phyloP scores from a whole-genome alignment of 37 sponge, comb jelly and placozoan species.

The Lycopodina hypogea region DNA sequence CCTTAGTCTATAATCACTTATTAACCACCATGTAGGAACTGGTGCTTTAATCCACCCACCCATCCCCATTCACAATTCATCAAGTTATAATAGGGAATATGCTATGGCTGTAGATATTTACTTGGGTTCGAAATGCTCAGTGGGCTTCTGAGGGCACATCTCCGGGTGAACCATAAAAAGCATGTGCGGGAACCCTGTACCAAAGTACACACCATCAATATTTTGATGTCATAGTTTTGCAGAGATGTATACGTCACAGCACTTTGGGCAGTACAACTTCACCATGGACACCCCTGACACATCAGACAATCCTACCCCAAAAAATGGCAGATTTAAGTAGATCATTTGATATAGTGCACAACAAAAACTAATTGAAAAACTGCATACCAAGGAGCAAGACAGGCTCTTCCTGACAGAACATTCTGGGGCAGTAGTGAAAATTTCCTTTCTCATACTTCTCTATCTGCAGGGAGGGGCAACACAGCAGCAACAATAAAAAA shows the following conservation, averaged over 20 bases:
- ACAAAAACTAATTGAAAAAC: background rate
- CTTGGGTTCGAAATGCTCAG: constrained; percentile 87
- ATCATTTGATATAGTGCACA: too few relatives aligned
- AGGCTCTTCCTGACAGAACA: constrained; percentile 96
- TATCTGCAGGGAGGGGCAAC: too few relatives aligned
- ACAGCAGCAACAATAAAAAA: too few relatives aligned
- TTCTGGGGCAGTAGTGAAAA: constrained; percentile 94
- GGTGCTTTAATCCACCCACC: too few relatives aligned
- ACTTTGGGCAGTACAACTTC: constrained; percentile 98
- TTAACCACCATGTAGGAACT: too few relatives aligned
- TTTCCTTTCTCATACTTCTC: constrained; percentile 98
- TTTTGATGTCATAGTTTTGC: constrained; percentile 96
- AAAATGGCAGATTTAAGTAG: background rate
- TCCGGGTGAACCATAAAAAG: constrained; percentile 99
- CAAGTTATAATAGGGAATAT: too few relatives aligned
- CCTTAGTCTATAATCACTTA: too few relatives aligned
- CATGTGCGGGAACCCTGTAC: too few relatives aligned
- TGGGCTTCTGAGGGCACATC: constrained; percentile 79
- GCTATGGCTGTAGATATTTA: background rate
- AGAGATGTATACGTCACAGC: constrained; percentile 94
- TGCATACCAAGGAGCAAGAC: constrained; percentile 84
- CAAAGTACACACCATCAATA: constrained; percentile 94
- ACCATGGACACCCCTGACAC: constrained; percentile 98
- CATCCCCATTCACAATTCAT: too few relatives aligned
- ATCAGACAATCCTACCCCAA: constrained; percentile 66